These are phyloP conservation scores for Hipparchia semele DNA, from an alignment of 2,888 invertebrate species.

Conservation along the genomic window DNA sequence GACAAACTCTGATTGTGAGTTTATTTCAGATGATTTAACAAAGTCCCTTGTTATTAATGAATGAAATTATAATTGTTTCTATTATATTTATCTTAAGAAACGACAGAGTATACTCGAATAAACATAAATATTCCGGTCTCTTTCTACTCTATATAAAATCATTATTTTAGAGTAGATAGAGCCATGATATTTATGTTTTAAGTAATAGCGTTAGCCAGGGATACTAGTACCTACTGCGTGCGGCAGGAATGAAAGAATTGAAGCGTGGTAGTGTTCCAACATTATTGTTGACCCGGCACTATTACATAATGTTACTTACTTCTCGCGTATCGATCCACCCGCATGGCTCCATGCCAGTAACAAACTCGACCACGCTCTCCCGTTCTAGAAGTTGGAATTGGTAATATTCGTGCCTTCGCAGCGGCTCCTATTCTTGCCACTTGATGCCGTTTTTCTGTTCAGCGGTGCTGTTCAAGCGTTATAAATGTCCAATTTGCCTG, in stretches of 20 bases:
- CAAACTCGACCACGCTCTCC: slow-evolving; percentile 59
- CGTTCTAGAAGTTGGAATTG: slow-evolving; percentile 59
- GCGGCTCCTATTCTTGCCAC: slow-evolving; percentile 14
- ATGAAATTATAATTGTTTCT: too few relatives aligned
- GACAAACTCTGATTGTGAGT: neutral
- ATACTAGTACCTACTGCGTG: neutral
- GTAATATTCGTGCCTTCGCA: slow-evolving; percentile 17
- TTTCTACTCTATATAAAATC: too few relatives aligned
- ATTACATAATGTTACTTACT: slow-evolving; percentile 72
- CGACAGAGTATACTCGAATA: neutral
- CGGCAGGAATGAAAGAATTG: slow-evolving; percentile 27
- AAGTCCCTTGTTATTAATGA: too few relatives aligned
- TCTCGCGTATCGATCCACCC: slow-evolving; percentile 69
- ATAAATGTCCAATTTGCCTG: slow-evolving; percentile 28
- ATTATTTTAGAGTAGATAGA: neutral
- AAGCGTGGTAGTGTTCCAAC: slow-evolving; percentile 38
- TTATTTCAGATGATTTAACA: too few relatives aligned
- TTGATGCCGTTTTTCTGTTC: slow-evolving; percentile 18
- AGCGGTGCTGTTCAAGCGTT: slow-evolving; percentile 18
- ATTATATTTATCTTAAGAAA: too few relatives aligned
- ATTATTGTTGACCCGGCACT: slow-evolving; percentile 58
- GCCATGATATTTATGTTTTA: neutral
- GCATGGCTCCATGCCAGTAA: slow-evolving; percentile 76
- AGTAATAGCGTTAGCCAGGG: neutral
- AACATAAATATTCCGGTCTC: neutral